Conservation (phyloP, 2,888 invertebrate species). For the Caenorhabditis sp. region DNA sequence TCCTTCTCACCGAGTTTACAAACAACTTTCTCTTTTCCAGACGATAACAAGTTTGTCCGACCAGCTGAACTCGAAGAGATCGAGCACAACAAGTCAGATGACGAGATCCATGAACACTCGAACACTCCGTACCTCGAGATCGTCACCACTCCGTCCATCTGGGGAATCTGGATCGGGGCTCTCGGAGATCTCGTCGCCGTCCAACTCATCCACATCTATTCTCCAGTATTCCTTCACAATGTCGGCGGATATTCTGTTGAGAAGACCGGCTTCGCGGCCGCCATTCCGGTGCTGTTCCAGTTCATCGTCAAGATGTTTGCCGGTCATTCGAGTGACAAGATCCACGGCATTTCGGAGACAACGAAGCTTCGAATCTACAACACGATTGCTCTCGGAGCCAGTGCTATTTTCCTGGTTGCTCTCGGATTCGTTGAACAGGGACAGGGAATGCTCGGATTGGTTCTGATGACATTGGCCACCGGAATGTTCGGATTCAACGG, state of each 20-base stretch:
- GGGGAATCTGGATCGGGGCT: slow-evolving; percentile 81
- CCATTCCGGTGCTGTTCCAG: slow-evolving; percentile 80
- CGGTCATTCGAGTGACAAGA: slow-evolving; percentile 79
- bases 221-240: slow-evolving; percentile 69
- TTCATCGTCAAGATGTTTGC: slow-evolving; percentile 80
- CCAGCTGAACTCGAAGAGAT: slow-evolving; percentile 60
- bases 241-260: slow-evolving; percentile 79
- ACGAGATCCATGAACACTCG: slow-evolving; percentile 26
- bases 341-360: slow-evolving; percentile 75
- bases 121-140: slow-evolving; percentile 77
- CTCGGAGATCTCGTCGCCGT: slow-evolving; percentile 82
- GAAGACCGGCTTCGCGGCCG: slow-evolving; percentile 81
- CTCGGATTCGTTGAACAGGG: slow-evolving; percentile 75
- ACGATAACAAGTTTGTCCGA: slow-evolving; percentile 49
- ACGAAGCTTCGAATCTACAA: slow-evolving; percentile 80
- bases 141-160: slow-evolving; percentile 77
- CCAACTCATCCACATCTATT: slow-evolving; percentile 76
- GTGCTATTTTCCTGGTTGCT: slow-evolving; percentile 77
- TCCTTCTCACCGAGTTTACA: background rate
- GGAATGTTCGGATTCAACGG: slow-evolving; percentile 81
- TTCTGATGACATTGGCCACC: slow-evolving; percentile 78
- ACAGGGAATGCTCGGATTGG: slow-evolving; percentile 70
- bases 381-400: slow-evolving; percentile 77
- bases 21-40: too few relatives aligned
- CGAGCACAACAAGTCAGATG: slow-evolving; percentile 55